Evolutionary conservation across 2,113 vertebrate species (phyloP).

Genomic region (Peromyscus leucopus): DNA sequence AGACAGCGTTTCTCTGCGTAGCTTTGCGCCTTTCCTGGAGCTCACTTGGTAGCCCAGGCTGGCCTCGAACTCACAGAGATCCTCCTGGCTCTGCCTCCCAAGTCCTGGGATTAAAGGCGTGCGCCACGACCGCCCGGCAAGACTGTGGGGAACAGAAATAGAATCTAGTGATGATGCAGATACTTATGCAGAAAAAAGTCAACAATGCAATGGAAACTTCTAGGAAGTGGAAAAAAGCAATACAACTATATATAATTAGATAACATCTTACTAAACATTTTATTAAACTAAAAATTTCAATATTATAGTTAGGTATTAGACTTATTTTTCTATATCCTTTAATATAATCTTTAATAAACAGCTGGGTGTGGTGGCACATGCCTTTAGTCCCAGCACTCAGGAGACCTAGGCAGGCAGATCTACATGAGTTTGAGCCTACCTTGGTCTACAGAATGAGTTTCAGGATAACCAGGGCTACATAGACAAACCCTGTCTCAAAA

Average conservation of each 20-base stretch:
- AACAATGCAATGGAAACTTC: conserved; percentile 36
- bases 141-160: neutral
- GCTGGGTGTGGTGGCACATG: neutral
- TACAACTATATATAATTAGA: conserved; percentile 10
- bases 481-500: neutral
- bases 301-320: neutral
- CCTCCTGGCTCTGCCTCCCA: too few species aligned
- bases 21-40: too few species aligned
- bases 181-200: neutral
- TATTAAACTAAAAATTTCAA: conserved; percentile 45
- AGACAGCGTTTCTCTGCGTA: too few species aligned
- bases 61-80: too few species aligned
- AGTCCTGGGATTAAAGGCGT: too few species aligned
- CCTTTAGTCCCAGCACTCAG: neutral
- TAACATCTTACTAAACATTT: conserved; percentile 15
- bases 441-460: neutral
- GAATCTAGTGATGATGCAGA: neutral
- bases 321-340: neutral
- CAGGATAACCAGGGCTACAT: neutral
- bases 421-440: too few species aligned
- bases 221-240: conserved; percentile 9
- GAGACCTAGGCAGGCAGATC: neutral
- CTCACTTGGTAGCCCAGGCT: too few species aligned
- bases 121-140: too few species aligned
- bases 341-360: neutral